These are phyloP conservation scores for Drosophila rhopaloa DNA, from an alignment of 1,140 invertebrate genomes.

Conservation along the genomic window DNA sequence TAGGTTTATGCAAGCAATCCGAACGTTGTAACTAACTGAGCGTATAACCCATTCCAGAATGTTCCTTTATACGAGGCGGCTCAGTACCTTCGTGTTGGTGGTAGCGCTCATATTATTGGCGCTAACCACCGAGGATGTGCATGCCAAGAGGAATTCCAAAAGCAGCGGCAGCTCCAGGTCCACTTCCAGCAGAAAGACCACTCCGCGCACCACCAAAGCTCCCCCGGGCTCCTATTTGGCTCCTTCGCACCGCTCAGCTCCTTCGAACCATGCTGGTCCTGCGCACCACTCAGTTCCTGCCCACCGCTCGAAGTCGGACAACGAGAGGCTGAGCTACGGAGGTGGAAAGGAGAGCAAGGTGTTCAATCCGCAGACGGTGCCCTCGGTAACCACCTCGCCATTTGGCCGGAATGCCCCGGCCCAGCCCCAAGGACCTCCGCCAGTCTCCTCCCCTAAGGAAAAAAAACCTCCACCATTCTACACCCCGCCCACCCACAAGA, in stretches of 20 bases:
- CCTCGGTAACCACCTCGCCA: conserved; percentile 25
- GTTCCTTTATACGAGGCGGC: conserved; percentile 35
- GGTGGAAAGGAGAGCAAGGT: background rate
- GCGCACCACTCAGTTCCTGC: too few relatives aligned
- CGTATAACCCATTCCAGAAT: conserved; percentile 39
- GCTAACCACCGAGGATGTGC: conserved; percentile 40
- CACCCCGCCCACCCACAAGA: conserved; percentile 48
- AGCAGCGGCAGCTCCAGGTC: conserved; percentile 46
- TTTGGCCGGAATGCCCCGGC: too few relatives aligned
- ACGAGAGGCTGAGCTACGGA: too few relatives aligned
- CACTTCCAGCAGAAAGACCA: too few relatives aligned
- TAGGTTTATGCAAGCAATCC: too few relatives aligned
- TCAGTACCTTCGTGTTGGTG: conserved; percentile 36
- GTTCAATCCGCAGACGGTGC: conserved; percentile 11
- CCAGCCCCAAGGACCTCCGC: conserved; percentile 74
- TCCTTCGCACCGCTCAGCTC: too few relatives aligned
- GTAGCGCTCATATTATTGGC: conserved; percentile 45
- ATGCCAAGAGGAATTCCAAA: conserved; percentile 59
- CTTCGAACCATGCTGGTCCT: too few relatives aligned
- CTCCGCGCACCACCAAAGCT: too few relatives aligned
- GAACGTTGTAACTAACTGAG: background rate
- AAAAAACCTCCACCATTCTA: conserved; percentile 58
- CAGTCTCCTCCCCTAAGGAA: conserved; percentile 73
- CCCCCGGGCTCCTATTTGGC: too few relatives aligned
- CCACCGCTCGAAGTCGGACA: too few relatives aligned